phyloP scores from a whole-genome alignment of 2,888 invertebrate genomes.

The Peribatodes rhomboidaria region DNA sequence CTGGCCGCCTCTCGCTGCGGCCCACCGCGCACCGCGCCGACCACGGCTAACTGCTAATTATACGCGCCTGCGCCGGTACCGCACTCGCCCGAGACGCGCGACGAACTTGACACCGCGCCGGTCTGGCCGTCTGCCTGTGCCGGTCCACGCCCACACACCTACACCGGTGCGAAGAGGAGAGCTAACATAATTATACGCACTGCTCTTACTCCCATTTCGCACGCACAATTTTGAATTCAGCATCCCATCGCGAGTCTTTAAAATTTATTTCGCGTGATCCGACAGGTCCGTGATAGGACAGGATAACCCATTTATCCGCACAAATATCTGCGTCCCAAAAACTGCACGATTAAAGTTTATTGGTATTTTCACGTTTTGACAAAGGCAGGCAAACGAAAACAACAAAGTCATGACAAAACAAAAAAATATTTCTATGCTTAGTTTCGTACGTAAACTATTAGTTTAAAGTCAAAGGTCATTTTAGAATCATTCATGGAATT shows the following conservation, averaged over 20 bases:
- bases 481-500: not conserved
- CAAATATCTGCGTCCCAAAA: not conserved
- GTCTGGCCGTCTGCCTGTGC: slow-evolving; percentile 65
- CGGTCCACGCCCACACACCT: slow-evolving; percentile 48
- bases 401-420: not conserved
- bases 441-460: not conserved
- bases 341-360: not conserved
- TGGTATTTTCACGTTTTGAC: not conserved
- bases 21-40: slow-evolving; percentile 81
- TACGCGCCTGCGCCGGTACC: slow-evolving; percentile 63
- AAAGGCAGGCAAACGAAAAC: not conserved
- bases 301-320: too few species aligned
- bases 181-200: slow-evolving; percentile 52
- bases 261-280: not conserved
- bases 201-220: slow-evolving; percentile 12
- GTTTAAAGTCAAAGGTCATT: slow-evolving; percentile 1
- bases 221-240: not conserved
- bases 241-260: not conserved
- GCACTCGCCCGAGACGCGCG: slow-evolving; percentile 49
- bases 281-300: too few species aligned
- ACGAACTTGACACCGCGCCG: slow-evolving; percentile 53
- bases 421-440: not conserved
- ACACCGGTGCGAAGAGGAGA: slow-evolving; percentile 51
- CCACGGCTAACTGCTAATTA: slow-evolving; percentile 85
- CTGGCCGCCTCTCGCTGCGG: slow-evolving; percentile 74